Evolutionary conservation across 2,113 vertebrate genomes (phyloP).

Genomic region (Ardeotis arabs): DNA sequence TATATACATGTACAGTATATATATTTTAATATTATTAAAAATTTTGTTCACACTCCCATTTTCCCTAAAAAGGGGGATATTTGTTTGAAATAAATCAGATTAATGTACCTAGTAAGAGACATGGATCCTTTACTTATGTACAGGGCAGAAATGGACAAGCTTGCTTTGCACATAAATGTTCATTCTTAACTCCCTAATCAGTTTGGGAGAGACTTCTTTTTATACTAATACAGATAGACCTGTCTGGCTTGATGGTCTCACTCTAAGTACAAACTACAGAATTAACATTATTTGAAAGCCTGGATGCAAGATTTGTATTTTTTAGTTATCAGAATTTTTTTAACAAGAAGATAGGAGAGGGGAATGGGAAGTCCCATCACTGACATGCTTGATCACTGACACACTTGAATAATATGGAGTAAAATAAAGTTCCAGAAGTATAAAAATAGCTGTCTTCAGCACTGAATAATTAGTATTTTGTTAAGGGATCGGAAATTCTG

Average conservation of each 20-base stretch:
- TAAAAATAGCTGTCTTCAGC: background rate
- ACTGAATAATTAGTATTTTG: background rate
- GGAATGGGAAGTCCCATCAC: background rate
- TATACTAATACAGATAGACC: rapidly evolving
- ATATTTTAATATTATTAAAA: background rate
- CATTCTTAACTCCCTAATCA: background rate
- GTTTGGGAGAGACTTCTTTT: background rate
- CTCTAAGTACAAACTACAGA: background rate
- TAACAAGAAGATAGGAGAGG: background rate
- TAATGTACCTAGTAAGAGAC: background rate
- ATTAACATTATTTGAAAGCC: background rate
- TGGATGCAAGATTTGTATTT: background rate
- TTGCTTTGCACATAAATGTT: background rate
- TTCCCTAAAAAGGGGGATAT: background rate
- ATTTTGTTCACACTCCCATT: background rate
- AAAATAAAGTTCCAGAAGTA: background rate
- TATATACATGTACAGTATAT: background rate
- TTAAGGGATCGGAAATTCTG: background rate
- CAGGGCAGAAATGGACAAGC: background rate
- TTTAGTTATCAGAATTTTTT: background rate
- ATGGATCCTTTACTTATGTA: background rate
- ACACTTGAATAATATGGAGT: background rate
- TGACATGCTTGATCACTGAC: background rate
- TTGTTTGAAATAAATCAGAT: background rate
- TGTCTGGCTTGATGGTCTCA: background rate